These are phyloP conservation scores for Acanthis flammea DNA, from an alignment of 2,797 vertebrate genomes.

Conservation along the genomic window DNA sequence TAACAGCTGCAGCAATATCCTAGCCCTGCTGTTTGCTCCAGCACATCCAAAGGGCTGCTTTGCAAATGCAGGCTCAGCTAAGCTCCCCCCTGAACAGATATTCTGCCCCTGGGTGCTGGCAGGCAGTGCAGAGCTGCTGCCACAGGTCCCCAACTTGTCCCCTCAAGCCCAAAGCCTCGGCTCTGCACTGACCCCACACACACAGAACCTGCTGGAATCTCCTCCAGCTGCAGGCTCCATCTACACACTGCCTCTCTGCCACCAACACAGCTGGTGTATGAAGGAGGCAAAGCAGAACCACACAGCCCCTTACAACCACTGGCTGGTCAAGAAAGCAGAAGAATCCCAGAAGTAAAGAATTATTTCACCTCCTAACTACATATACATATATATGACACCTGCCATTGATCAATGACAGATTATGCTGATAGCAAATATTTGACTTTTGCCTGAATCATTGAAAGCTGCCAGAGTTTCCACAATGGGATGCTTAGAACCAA, in stretches of 20 bases:
- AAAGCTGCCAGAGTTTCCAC: not conserved
- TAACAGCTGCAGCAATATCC: not conserved
- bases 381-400: not conserved
- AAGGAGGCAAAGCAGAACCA: not conserved
- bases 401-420: not conserved
- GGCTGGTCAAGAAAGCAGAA: not conserved
- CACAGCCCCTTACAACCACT: not conserved
- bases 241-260: not conserved
- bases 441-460: not conserved
- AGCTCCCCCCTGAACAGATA: not conserved
- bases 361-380: not conserved
- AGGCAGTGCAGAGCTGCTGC: not conserved
- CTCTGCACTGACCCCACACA: not conserved
- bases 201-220: accelerated
- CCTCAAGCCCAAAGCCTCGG: not conserved
- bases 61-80: not conserved
- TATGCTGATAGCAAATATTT: not conserved
- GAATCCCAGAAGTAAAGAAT: not conserved
- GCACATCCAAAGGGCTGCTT: not conserved
- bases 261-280: not conserved
- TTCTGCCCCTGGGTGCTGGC: not conserved
- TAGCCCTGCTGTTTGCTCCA: not conserved
- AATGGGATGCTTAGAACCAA: not conserved
- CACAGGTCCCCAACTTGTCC: not conserved
- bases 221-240: not conserved